Conservation (phyloP, 2,888 invertebrate species). For the Chesias legatella region DNA sequence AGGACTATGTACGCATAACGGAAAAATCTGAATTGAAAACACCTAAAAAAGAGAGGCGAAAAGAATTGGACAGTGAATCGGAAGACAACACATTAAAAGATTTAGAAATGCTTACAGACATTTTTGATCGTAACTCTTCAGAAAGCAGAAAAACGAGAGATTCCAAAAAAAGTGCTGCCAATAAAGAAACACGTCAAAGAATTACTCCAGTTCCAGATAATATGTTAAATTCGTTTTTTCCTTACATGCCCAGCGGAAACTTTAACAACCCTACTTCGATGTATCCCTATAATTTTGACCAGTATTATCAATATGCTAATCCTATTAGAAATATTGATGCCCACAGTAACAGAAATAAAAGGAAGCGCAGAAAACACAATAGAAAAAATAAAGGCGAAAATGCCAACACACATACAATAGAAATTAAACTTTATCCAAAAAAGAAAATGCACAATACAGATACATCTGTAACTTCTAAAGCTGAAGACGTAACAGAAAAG, state of each 20-base stretch:
- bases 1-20: not conserved
- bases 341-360: constrained; percentile 21
- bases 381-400: constrained; percentile 2
- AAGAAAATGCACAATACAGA: constrained; percentile 21
- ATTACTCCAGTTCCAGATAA: constrained; percentile 16
- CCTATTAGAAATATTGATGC: constrained; percentile 7
- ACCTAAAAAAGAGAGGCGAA: not conserved
- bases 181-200: constrained; percentile 4
- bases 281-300: constrained; percentile 29
- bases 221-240: constrained; percentile 15
- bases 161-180: constrained; percentile 11
- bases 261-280: constrained; percentile 20
- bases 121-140: constrained; percentile 23
- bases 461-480: constrained; percentile 9
- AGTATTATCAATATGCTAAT: constrained; percentile 28
- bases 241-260: constrained; percentile 23
- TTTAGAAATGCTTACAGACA: constrained; percentile 17
- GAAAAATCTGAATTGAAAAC: not conserved
- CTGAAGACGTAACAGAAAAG: constrained; percentile 23
- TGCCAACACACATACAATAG: constrained; percentile 8
- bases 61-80: not conserved
- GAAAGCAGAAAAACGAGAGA: constrained; percentile 33
- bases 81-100: constrained; percentile 9
- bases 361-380: constrained; percentile 15
- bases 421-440: constrained; percentile 22